Evolutionary conservation across 1,140 invertebrate genomes (phyloP).

Genomic region (Bathynomus jamesi): DNA sequence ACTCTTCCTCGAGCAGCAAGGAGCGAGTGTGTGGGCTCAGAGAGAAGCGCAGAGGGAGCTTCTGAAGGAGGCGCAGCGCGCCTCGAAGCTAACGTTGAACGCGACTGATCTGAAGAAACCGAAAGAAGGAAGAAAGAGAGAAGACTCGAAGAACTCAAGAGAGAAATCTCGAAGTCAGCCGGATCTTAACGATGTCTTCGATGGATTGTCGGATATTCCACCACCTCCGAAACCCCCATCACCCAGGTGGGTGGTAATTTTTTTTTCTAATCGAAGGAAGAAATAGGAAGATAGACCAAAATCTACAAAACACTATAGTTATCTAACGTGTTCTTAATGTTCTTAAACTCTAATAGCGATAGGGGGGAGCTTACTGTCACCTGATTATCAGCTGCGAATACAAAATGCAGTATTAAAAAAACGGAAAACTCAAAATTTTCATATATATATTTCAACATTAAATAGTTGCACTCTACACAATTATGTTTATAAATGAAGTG

Average conservation of each 20-base stretch:
- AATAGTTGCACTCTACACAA: too few species aligned
- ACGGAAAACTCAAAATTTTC: too few species aligned
- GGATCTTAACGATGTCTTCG: constrained; percentile 25
- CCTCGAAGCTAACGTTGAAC: background rate
- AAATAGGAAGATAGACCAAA: too few species aligned
- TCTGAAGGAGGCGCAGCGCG: constrained; percentile 27
- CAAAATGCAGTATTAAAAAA: too few species aligned
- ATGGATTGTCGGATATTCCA: constrained; percentile 27
- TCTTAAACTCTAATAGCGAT: too few species aligned
- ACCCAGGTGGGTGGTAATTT: constrained; percentile 26
- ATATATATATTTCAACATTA: too few species aligned
- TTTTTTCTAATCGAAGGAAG: too few species aligned
- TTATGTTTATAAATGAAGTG: too few species aligned
- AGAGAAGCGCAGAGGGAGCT: constrained; percentile 32
- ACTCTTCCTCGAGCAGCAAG: constrained; percentile 35
- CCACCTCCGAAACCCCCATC: constrained; percentile 34
- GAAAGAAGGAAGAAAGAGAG: constrained; percentile 12
- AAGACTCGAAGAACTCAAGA: constrained; percentile 9
- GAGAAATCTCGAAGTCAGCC: constrained; percentile 14
- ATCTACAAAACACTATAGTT: too few species aligned
- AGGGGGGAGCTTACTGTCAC: too few species aligned
- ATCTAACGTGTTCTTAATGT: too few species aligned
- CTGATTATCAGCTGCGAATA: too few species aligned
- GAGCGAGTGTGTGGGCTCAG: constrained; percentile 35
- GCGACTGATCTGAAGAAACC: background rate